Percentiles rank a stretch among this genome's conserved stretches.
Evolutionary conservation across 1,140 invertebrate genomes (phyloP).

Genomic region (Diorhabda carinulata): DNA sequence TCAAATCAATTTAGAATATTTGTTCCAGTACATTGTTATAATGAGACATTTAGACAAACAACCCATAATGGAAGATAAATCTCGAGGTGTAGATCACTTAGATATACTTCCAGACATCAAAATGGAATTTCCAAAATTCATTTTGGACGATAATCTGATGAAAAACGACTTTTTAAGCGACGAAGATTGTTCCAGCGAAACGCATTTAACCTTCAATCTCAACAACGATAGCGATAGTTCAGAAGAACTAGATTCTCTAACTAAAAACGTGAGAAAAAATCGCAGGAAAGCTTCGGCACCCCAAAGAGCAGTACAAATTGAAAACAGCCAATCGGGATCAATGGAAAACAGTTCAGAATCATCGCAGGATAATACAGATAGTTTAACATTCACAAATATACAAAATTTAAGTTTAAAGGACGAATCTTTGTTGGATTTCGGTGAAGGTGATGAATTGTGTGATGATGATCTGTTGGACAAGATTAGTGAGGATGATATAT

Average conservation of each 20-base stretch:
- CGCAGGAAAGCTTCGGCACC: constrained; percentile 18
- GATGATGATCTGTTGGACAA: constrained; percentile 33
- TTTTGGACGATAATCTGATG: constrained; percentile 14
- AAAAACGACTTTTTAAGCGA: constrained; percentile 18
- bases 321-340: constrained; percentile 15
- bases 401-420: constrained; percentile 15
- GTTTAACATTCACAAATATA: constrained; percentile 10
- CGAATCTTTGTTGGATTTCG: constrained; percentile 13
- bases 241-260: constrained; percentile 14
- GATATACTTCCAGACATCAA: constrained; percentile 17
- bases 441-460: constrained; percentile 19
- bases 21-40: neutral
- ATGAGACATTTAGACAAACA: neutral
- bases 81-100: neutral
- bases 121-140: constrained; percentile 8
- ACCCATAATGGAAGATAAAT: neutral
- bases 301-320: constrained; percentile 20
- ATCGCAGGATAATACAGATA: constrained; percentile 24
- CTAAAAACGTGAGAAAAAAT: constrained; percentile 18
- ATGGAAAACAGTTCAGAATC: constrained; percentile 23
- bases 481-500: constrained; percentile 38
- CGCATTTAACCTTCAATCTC: constrained; percentile 16
- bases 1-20: no score
- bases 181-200: constrained; percentile 16
- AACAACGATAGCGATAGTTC: constrained; percentile 15